Evolutionary conservation across 2,888 invertebrate species (phyloP), one percentile per base, ranked within the genome.

Genomic region (Plagiodera versicolora): DNA sequence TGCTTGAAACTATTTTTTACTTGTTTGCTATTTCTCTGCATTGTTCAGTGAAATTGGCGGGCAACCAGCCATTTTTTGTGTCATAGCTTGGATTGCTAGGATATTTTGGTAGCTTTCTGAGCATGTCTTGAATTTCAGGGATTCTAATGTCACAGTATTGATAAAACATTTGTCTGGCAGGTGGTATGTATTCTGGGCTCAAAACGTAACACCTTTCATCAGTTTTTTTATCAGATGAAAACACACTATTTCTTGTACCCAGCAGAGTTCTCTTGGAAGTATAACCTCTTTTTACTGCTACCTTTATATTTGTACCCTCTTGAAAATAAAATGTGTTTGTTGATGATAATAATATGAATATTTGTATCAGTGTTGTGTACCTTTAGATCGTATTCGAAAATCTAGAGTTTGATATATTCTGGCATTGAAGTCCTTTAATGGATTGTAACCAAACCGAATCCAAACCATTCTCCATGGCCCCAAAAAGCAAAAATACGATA

Each of bases 401-500:
- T 97, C 96, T 61, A 97, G 82, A 1, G 90, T 90, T 81, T 99
- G 98, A 77, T 93, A 97, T 55, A 87, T 86, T 69, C 93, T 88
- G 1, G 95, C 85, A 1, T 82, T 81, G 3, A 90, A 88, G 65
- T 94, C 88, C 69, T 87, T 89, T 20, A 94, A 84, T 0, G 98
- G 98, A 81, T 99, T 96, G 75, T 94, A 98, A 0, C 97, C 97
- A 73, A 90, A 89, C 70, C 85, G 87, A 0, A 94, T 89, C 93
- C 98, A 99, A 76, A 93, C 85, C 55, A 89, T 86, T 66, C 95
- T 85, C 95, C 97, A 99, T 0, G 97, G 98, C 0, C 99, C 98
- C 64, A 88, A 90, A 56, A 86, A 84, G 79, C 91, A 93, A 76
- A 94, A 94, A 77, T 93, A 92, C 0, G 94, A 93, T 2, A 94